Evolutionary conservation across 2,888 invertebrate species (phyloP).

Genomic region (Dryobota labecula): DNA sequence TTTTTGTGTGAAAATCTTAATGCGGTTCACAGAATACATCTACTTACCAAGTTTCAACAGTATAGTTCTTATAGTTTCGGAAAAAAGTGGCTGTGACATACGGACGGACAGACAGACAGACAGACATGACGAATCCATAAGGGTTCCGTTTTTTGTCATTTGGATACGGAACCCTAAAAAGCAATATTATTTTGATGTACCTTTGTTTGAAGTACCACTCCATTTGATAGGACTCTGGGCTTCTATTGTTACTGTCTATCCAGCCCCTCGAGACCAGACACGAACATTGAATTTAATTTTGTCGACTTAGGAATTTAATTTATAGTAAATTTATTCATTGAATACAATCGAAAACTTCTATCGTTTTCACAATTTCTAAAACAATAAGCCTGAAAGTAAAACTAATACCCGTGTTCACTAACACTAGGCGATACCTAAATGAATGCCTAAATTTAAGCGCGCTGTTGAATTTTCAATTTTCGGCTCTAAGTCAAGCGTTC

Average conservation of each 20-base stretch:
- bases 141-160: no score
- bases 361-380: background rate
- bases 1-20: no score
- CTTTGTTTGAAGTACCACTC: background rate
- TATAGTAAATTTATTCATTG: background rate
- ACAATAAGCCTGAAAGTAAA: background rate
- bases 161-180: no score
- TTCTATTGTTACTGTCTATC: background rate
- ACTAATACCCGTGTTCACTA: background rate
- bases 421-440: background rate
- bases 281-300: background rate
- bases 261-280: background rate
- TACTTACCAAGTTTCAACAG: no score
- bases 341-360: constrained; percentile 2
- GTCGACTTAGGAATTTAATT: background rate
- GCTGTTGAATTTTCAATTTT: background rate
- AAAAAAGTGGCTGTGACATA: no score
- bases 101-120: no score
- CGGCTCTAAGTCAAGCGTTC: no score
- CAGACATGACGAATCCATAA: no score
- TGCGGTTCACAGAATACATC: no score
- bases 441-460: background rate
- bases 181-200: background rate
- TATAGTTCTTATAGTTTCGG: no score
- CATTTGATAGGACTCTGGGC: no score